phyloP scores from a whole-genome alignment of 1,140 invertebrate species.

The Cydia fagiglandana region DNA sequence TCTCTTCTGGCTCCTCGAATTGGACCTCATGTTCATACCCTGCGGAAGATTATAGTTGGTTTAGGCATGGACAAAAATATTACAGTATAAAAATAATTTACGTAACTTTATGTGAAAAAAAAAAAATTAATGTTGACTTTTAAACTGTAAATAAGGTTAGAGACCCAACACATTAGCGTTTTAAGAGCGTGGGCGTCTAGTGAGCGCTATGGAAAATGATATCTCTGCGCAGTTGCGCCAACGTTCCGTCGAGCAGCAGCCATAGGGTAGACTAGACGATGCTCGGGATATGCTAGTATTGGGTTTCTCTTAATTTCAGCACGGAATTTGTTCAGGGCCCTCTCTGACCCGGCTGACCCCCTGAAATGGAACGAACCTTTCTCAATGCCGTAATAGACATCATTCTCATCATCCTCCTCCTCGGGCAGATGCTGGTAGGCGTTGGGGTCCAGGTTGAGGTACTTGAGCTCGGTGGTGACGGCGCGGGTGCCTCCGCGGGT shows the following conservation, averaged over 20 bases:
- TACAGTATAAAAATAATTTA: constrained; percentile 24
- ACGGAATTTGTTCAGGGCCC: no score
- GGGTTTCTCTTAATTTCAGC: no score
- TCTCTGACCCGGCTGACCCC: no score
- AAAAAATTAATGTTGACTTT: no score
- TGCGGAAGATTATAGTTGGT: constrained; percentile 37
- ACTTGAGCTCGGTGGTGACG: constrained; percentile 72
- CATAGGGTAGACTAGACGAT: no score
- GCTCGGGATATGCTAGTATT: no score
- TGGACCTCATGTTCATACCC: constrained; percentile 76
- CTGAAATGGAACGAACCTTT: constrained; percentile 58
- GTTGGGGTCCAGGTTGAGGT: constrained; percentile 68
- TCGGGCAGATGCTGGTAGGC: constrained; percentile 65
- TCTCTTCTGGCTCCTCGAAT: constrained; percentile 60
- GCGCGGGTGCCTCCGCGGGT: constrained; percentile 69
- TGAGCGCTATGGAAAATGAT: no score
- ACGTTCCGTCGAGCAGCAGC: no score
- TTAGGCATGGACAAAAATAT: background rate
- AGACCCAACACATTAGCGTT: no score
- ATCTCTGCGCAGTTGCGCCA: no score
- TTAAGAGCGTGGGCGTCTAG: no score
- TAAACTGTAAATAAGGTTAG: no score
- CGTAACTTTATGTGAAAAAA: background rate
- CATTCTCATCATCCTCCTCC: constrained; percentile 67
- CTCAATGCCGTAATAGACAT: constrained; percentile 75